Percentiles rank a stretch among this genome's conserved stretches.
Conservation (phyloP, 2,113 vertebrate genomes). For the Crypturellus undulatus region DNA sequence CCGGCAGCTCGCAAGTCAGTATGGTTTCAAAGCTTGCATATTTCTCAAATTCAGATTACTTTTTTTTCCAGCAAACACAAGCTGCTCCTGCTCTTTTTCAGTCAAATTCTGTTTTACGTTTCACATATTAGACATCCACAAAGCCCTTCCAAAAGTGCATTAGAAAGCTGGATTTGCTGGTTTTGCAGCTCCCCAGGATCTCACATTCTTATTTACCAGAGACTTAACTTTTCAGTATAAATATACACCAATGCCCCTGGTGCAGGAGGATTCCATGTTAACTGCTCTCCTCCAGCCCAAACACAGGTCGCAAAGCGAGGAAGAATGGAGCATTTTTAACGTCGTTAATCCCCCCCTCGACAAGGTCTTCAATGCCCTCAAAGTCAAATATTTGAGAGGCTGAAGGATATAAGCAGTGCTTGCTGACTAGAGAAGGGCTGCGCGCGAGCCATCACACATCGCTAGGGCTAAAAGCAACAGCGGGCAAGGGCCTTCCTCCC, state of each 20-base stretch:
- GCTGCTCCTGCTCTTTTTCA: not conserved
- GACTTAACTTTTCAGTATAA: not conserved
- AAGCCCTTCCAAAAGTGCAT: not conserved
- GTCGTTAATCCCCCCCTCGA: no score
- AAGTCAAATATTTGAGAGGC: conserved; percentile 24
- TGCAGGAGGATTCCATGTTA: not conserved
- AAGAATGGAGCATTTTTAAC: no score
- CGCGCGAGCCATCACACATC: not conserved
- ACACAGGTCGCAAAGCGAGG: not conserved
- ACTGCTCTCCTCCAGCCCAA: not conserved
- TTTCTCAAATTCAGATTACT: not conserved
- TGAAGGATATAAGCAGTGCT: not conserved
- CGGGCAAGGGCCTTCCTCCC: not conserved
- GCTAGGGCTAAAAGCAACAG: not conserved
- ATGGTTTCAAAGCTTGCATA: not conserved
- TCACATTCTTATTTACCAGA: not conserved
- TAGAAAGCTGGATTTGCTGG: not conserved
- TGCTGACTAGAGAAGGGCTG: not conserved
- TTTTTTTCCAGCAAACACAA: not conserved
- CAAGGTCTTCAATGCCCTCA: not conserved
- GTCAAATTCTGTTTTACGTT: not conserved
- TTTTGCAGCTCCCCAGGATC: not conserved
- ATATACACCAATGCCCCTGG: not conserved
- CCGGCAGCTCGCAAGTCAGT: not conserved
- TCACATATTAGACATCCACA: not conserved